phyloP scores from a whole-genome alignment of 2,888 invertebrate genomes.

The Iphiclides podalirius region DNA sequence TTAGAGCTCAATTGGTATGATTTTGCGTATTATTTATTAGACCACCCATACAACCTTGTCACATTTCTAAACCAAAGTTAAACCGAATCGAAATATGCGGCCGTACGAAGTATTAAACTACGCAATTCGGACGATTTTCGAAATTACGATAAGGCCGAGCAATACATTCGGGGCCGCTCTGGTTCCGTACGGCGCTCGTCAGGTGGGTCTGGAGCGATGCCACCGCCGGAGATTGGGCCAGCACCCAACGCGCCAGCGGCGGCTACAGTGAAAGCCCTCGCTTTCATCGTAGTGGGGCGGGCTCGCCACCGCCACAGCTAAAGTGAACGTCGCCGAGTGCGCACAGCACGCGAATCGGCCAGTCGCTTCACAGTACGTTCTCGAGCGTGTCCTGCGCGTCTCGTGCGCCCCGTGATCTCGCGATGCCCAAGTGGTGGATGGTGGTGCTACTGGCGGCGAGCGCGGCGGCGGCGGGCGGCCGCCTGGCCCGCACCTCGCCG shows the following conservation, averaged over 20 bases:
- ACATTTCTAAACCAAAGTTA: too few species aligned
- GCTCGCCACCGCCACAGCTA: slow-evolving; percentile 50
- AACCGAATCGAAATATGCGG: too few species aligned
- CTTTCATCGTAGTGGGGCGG: slow-evolving; percentile 73
- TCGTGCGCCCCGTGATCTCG: slow-evolving; percentile 52
- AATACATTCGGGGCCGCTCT: too few species aligned
- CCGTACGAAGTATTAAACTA: too few species aligned
- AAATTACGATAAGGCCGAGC: too few species aligned
- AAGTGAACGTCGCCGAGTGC: slow-evolving; percentile 66
- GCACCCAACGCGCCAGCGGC: too few species aligned
- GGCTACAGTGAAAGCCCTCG: slow-evolving; percentile 63
- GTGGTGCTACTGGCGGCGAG: slow-evolving; percentile 59
- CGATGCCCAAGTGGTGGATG: slow-evolving; percentile 69
- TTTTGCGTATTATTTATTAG: too few species aligned
- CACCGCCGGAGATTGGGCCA: too few species aligned
- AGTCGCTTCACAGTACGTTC: slow-evolving; percentile 57
- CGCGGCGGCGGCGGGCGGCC: slow-evolving; percentile 64
- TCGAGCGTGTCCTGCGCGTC: slow-evolving; percentile 54
- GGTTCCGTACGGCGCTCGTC: too few species aligned
- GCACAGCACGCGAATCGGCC: slow-evolving; percentile 53
- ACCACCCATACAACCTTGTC: too few species aligned
- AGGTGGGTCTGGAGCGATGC: slow-evolving; percentile 6
- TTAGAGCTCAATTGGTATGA: too few species aligned
- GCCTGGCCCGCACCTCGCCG: slow-evolving; percentile 64
- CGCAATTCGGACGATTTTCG: too few species aligned